A percentile compares a stretch with the other conserved stretches of the same genome.
Conservation (phyloP, 1,140 invertebrate species). For the Stegodyphus mimosarum region DNA sequence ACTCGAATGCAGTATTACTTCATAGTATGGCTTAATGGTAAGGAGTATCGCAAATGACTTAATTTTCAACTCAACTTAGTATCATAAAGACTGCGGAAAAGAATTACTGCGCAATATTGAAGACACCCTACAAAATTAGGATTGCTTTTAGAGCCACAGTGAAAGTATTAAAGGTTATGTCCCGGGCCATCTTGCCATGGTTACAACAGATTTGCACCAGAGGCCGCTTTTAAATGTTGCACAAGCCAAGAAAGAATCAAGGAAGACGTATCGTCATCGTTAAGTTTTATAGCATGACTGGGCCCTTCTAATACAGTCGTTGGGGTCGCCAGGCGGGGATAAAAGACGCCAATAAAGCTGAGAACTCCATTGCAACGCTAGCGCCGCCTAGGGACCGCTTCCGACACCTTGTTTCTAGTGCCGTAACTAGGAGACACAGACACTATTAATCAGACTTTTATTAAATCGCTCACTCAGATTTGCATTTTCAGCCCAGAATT, state of each 20-base stretch:
- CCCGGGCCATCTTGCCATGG: not conserved
- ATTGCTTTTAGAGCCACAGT: not conserved
- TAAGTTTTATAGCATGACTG: conserved; percentile 45
- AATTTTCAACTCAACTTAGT: not conserved
- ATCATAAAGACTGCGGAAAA: not conserved
- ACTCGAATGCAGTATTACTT: not conserved
- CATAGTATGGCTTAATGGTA: not conserved
- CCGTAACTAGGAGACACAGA: not conserved
- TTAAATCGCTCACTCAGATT: conserved; percentile 54
- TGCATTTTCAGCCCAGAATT: conserved; percentile 37
- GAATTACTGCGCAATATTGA: not conserved
- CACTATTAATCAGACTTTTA: conserved; percentile 55
- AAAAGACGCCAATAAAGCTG: conserved; percentile 1
- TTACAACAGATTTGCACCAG: not conserved
- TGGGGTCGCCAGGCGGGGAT: conserved; percentile 4
- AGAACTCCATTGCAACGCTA: not conserved
- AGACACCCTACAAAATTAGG: not conserved
- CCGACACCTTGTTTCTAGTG: not conserved
- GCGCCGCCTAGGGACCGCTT: conserved; percentile 45
- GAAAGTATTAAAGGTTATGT: not conserved
- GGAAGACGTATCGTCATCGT: conserved; percentile 52
- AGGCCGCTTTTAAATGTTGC: not conserved
- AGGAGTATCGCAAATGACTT: not conserved
- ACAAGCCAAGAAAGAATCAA: not conserved
- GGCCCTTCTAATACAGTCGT: conserved; percentile 33